A percentile compares a stretch with the other conserved stretches of the same genome.
phyloP scores from a whole-genome alignment of 2,888 invertebrate genomes.

The Molorchus minor region DNA sequence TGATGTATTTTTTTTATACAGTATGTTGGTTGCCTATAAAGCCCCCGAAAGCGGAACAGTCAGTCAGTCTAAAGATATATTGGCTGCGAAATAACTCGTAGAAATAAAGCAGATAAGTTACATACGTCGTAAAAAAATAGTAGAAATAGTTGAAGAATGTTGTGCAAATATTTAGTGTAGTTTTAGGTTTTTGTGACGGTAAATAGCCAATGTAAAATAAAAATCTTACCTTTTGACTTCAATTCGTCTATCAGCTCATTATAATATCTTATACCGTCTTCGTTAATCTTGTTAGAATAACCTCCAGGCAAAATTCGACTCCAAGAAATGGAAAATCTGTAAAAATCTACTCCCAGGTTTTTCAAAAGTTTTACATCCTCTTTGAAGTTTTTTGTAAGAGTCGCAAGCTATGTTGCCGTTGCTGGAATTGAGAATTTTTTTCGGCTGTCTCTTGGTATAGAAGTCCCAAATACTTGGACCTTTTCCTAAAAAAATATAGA shows the following conservation, averaged over 20 bases:
- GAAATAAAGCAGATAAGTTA: no score
- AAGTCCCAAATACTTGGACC: slow-evolving; percentile 72
- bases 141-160: no score
- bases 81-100: no score
- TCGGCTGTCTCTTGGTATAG: slow-evolving; percentile 62
- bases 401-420: slow-evolving; percentile 76
- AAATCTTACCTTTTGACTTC: slow-evolving; percentile 55
- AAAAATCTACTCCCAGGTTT: slow-evolving; percentile 72
- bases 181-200: no score
- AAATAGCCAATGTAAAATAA: slow-evolving; percentile 11
- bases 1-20: no score
- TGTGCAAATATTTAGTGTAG: no score
- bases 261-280: slow-evolving; percentile 79
- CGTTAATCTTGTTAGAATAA: slow-evolving; percentile 71
- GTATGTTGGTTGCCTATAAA: no score
- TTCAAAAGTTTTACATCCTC: slow-evolving; percentile 72
- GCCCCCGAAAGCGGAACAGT: no score
- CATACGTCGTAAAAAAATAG: no score
- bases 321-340: slow-evolving; percentile 82
- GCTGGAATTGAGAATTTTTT: slow-evolving; percentile 66
- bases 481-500: slow-evolving; percentile 66
- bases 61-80: no score
- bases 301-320: slow-evolving; percentile 78
- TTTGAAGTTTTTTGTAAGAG: slow-evolving; percentile 73
- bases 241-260: slow-evolving; percentile 78